Conservation (phyloP, 1,140 invertebrate genomes). For the Drosophila nikananu region DNA sequence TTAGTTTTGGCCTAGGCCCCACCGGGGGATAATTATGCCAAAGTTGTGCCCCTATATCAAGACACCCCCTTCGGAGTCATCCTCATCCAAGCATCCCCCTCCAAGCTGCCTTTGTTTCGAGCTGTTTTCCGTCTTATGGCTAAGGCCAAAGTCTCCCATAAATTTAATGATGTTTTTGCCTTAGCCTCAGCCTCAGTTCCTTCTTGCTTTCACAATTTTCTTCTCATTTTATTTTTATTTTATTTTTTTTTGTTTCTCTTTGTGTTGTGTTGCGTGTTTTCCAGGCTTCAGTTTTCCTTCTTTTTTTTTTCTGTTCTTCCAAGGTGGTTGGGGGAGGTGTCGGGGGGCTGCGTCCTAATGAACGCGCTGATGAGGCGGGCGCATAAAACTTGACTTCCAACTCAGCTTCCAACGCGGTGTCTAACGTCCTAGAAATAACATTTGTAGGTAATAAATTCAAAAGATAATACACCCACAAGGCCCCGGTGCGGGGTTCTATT, state of each 20-base stretch:
- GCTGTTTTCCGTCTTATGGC: conserved; percentile 64
- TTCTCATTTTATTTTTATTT: not conserved
- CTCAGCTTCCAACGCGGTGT: conserved; percentile 39
- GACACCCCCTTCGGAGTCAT: not conserved
- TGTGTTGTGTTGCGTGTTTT: conserved; percentile 29
- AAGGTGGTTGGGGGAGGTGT: not conserved
- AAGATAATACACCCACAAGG: conserved; percentile 79
- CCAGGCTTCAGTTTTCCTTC: conserved; percentile 32
- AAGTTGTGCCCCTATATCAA: conserved; percentile 36
- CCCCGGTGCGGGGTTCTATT: conserved; percentile 23
- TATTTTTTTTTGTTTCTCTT: not conserved
- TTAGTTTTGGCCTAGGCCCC: conserved; percentile 38
- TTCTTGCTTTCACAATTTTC: conserved; percentile 18
- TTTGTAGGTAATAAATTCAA: conserved; percentile 83
- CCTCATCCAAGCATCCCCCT: not conserved
- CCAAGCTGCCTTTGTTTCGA: conserved; percentile 34
- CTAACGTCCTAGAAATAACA: conserved; percentile 82
- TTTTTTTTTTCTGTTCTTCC: conserved; percentile 5
- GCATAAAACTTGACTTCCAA: conserved; percentile 44
- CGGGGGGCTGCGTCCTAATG: conserved; percentile 52
- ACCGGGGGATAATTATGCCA: conserved; percentile 46
- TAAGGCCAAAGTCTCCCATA: conserved; percentile 61
- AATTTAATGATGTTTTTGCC: conserved; percentile 78
- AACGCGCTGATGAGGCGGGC: conserved; percentile 76
- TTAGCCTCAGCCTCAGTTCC: conserved; percentile 6